A percentile compares a stretch with the other conserved stretches of the same genome.
Evolutionary conservation across 2,888 invertebrate genomes (phyloP).

Genomic region (Pedicia rivosa): DNA sequence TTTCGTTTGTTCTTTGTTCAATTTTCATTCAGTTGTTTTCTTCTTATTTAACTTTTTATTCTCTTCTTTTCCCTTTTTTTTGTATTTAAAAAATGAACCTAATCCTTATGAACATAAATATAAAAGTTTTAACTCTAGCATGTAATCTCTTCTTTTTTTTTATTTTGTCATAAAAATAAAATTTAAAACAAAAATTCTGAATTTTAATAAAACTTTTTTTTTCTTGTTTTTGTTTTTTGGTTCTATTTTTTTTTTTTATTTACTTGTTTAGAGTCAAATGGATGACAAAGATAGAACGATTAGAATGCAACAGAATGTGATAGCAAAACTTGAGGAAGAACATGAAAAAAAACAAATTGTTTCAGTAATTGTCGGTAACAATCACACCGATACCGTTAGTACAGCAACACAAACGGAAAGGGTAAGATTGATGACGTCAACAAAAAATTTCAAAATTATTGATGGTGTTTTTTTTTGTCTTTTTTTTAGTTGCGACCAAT

Average conservation of each 20-base stretch:
- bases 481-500: constrained; percentile 28
- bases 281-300: constrained; percentile 76
- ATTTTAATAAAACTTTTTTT: too few relatives aligned
- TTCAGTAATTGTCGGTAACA: constrained; percentile 26
- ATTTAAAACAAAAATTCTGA: too few relatives aligned
- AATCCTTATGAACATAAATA: too few relatives aligned
- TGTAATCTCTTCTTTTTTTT: too few relatives aligned
- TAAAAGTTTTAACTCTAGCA: too few relatives aligned
- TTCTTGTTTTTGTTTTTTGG: constrained; percentile 4
- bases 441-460: not conserved
- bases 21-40: too few relatives aligned
- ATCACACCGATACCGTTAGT: constrained; percentile 44
- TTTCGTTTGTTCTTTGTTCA: too few relatives aligned
- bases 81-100: too few relatives aligned
- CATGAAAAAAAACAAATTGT: constrained; percentile 26
- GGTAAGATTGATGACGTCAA: constrained; percentile 33
- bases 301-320: constrained; percentile 60
- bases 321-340: constrained; percentile 38
- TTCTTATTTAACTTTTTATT: too few relatives aligned
- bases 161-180: too few relatives aligned
- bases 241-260: constrained; percentile 8
- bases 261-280: constrained; percentile 47
- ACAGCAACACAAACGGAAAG: constrained; percentile 78
- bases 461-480: not conserved
- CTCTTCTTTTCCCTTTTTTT: too few relatives aligned